phyloP scores from a whole-genome alignment of 2,888 invertebrate genomes.

The Tachina lurida region DNA sequence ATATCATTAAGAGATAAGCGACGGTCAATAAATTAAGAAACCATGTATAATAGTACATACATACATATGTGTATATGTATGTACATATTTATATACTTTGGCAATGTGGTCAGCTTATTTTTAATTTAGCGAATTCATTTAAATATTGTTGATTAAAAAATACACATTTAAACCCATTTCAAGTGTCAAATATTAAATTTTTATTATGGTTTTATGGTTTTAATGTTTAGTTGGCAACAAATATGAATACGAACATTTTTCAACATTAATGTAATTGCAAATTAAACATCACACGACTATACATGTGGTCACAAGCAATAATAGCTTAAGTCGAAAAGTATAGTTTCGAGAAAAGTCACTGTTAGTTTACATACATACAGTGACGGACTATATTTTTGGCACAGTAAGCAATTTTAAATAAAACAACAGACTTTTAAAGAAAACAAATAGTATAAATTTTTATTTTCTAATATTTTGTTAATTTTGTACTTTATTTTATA shows the following conservation, averaged over 20 bases:
- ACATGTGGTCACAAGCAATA: no score
- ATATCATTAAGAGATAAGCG: neutral
- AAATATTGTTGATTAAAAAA: constrained; percentile 4
- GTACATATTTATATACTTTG: no score
- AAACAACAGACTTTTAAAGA: no score
- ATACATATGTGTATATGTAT: no score
- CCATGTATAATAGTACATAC: no score
- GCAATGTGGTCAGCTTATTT: neutral
- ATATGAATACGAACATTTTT: neutral
- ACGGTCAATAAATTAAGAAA: neutral
- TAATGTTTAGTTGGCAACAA: constrained; percentile 11
- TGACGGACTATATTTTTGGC: no score
- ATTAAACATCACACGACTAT: constrained; percentile 5
- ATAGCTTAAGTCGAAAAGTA: no score
- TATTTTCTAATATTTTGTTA: constrained; percentile 6
- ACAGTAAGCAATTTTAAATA: no score
- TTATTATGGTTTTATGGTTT: neutral
- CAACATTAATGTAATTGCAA: neutral
- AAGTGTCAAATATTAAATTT: constrained; percentile 8
- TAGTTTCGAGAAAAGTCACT: no score
- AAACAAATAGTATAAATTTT: no score
- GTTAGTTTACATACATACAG: no score
- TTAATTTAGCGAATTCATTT: neutral
- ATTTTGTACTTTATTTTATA: neutral
- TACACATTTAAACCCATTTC: constrained; percentile 1